Evolutionary conservation across 2,797 vertebrate genomes (phyloP), one percentile per base, ranked within the genome.

Genomic region (Borostomias antarcticus): DNA sequence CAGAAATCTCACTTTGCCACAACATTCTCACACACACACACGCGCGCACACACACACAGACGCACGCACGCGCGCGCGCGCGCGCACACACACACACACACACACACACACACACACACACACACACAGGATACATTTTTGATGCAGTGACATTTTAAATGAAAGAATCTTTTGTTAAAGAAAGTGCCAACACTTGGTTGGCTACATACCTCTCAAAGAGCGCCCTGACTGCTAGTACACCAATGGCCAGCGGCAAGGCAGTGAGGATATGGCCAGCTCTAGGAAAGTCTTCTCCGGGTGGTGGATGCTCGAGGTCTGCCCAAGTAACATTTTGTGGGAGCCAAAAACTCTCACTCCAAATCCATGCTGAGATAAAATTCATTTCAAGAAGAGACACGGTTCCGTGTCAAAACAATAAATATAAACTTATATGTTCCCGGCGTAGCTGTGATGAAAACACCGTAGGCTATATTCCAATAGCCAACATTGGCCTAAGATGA

Each of bases 341-440:
- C 96, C 96, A 98, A 79, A 97, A 98, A n/a, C 91, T 90, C 67
- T 97, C 95, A 62, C 86, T 95, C 96, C 96, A 98, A 73, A 98
- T 83, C 93, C 95, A 95, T 82, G 87, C 90, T 78, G 91, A 92
- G 72, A 95, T 74, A 75, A 79, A 48, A 48, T 30, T 62, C 59
- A 62, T 62, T 62, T 32, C 21, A 26, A 23, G 33, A 29, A 23
- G n/a, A 52, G n/a, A 47, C 19, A 5, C 45, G 15, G 25, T 13
- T 23, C 21, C 56, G 1, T 33, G 10, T 47, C 37, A 60, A 32
- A 62, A 43, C 7, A 45, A 45, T 26, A 40, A 26, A 21, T 5
- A 56, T 29, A 32, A 28, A 13, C 1, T 2, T 5, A 8, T 29
- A 15, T 13, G 11, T 43, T 26, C 15, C n/a, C 23, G 26, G 23